Evolutionary conservation across 1,140 invertebrate genomes (phyloP), one percentile per base, ranked within the genome.

Genomic region (Ips nitidus): DNA sequence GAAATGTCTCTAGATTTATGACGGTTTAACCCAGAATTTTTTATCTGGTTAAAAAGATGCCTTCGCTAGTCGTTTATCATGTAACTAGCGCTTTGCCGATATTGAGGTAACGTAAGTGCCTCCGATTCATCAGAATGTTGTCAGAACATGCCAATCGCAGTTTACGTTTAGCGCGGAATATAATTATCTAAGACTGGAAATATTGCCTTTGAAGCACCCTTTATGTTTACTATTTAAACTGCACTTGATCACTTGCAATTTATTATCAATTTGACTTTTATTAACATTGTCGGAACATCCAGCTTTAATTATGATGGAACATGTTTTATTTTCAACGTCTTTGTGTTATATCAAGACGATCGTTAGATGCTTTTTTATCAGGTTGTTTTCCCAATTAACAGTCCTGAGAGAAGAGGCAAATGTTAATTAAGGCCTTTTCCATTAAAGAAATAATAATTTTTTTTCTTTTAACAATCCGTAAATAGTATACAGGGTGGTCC

Each of bases 41-140:
- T 64, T 64, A 64, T 64, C 62, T 6, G 55, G 62, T 55, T 55
- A 64, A 64, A 64, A 64, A 64, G 52, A 64, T 55, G 37, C 47
- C 52, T 62, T 62, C 37, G 45, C 4, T 39, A 62, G 60, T 52
- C 62, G 55, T 64, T 64, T 64, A 64, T 64, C 62, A 64, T 37
- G 37, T 5, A 37, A 53, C 53, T 41, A 64, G 39, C 62, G 43
- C 50, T 62, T 62, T 39, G 22, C 57, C 8, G 42, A 60, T 47
- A 62, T 62, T 38, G 52, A 64, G 62, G 62, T 64, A 64, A 36
- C 47, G 39, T 64, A 53, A 64, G 52, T 53, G 50, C 42, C 39
- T 38, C 62, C 52, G 55, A 64, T 64, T 53, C 52, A 64, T 64
- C 62, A 64, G 62, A 41, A 41, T n/a, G 52, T 55, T 55, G 62